Base-by-base conservation (phyloP, 1,140 invertebrate genomes). In the Drosophila suzukii region DNA sequence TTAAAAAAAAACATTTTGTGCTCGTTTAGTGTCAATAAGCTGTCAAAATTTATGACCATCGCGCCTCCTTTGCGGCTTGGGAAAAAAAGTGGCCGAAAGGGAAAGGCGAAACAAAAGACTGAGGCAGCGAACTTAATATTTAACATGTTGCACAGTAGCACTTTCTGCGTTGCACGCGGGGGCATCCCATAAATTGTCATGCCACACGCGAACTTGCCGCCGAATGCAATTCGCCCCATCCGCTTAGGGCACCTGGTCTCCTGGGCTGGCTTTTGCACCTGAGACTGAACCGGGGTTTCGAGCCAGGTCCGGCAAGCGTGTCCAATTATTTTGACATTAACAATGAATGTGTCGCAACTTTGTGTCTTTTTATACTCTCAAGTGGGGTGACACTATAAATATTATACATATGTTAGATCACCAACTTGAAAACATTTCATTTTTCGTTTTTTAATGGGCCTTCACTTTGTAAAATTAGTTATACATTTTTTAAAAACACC, bases 311-410 rank as follows among this genome's bases (percentile, higher is more conserved):
- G 76, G 83, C 80, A 81, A 90, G 77, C 81, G 85, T 89, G 84
- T 90, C 84, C 84, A 89, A 89, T 89, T 89, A 89, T 89, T 89
- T 89, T 89, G 84, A 89, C 84, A 89, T 89, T 89, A 89, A 89
- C 84, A 89, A 88, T 84, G 66, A 84, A 88, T 89, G 63, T 89
- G 84, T 79, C 77, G 74, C 84, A 89, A 89, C 59, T 53, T 56
- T 77, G 67, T 50, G 60, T 44, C 41, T 47, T 60, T 32, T 46
- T 49, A 62, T 83, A 63, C 72, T 44, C 56, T 71, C 32, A 13
- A 59, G 27, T n/a, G 6, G 10, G 56, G 30, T 13, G 43, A 4
- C 7, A 4, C n/a, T 8, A 43, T 6, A n/a, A 7, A 39, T 20
- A 20, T 1, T 20, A 20, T 6, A n/a, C 6, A 13, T 39, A n/a